Conservation (phyloP, 2,113 vertebrate species). For the Erythrocebus patas region DNA sequence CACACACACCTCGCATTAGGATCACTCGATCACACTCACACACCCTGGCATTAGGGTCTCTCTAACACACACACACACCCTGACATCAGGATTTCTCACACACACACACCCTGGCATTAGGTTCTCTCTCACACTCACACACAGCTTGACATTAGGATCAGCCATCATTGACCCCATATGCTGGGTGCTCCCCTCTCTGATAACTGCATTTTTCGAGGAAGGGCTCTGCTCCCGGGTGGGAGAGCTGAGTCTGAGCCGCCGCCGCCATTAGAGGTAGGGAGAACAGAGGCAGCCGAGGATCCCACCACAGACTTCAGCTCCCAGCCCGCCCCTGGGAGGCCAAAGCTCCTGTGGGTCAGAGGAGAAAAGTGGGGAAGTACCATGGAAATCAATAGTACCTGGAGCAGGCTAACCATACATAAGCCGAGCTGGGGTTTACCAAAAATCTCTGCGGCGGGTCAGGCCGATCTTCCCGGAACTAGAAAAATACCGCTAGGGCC, state of each 20-base stretch:
- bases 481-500: rapidly evolving
- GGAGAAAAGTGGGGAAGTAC: rapidly evolving
- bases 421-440: not conserved
- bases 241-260: too few relatives aligned
- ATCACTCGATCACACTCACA: too few relatives aligned
- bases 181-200: not conserved
- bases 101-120: too few relatives aligned
- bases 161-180: not conserved
- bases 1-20: too few relatives aligned
- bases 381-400: rapidly evolving
- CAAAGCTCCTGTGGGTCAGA: rapidly evolving
- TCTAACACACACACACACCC: too few relatives aligned
- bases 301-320: rapidly evolving
- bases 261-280: not conserved
- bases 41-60: too few relatives aligned
- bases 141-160: rapidly evolving
- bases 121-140: too few relatives aligned
- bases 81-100: too few relatives aligned
- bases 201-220: rapidly evolving
- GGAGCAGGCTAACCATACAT: rapidly evolving
- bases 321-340: not conserved
- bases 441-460: rapidly evolving
- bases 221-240: not conserved
- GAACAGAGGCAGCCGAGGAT: rapidly evolving
- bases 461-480: not conserved